Evolutionary conservation across 2,888 invertebrate species (phyloP).

Genomic region (Drosophila fulvimacula): DNA sequence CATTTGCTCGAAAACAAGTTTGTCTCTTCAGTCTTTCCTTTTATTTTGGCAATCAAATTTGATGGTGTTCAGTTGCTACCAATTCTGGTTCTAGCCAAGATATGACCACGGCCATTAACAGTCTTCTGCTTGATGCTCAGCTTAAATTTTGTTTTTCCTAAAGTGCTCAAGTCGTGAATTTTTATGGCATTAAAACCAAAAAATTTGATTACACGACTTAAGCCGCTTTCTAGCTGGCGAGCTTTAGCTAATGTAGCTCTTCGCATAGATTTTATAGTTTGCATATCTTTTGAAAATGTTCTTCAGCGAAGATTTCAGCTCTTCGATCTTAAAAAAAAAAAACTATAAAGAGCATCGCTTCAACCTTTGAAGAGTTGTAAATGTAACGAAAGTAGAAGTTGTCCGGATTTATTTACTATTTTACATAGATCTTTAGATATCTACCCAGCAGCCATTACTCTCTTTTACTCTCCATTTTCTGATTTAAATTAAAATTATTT

Average conservation of each 20-base stretch:
- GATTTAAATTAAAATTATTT: background rate
- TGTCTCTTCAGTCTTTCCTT: constrained; percentile 57
- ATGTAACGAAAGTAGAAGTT: background rate
- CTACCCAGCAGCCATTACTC: background rate
- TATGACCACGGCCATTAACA: constrained; percentile 28
- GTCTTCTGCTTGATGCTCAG: background rate
- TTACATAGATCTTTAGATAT: background rate
- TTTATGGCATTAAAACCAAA: constrained; percentile 20
- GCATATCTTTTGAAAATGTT: background rate
- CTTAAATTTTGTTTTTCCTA: background rate
- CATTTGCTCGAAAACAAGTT: constrained; percentile 52
- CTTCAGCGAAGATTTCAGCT: background rate
- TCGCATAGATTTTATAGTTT: background rate
- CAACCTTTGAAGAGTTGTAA: no score
- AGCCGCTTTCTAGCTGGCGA: constrained; percentile 26
- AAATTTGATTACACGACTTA: background rate
- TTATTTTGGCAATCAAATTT: constrained; percentile 69
- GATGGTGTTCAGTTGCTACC: constrained; percentile 37
- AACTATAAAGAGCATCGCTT: background rate
- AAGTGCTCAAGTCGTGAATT: constrained; percentile 5
- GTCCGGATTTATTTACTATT: background rate
- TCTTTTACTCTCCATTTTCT: no score
- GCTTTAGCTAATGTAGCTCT: background rate
- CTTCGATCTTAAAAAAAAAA: no score
- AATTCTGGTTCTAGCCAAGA: constrained; percentile 10